These are phyloP conservation scores for Spheniscus humboldti DNA, from an alignment of 2,797 vertebrate species.

Conservation along the genomic window DNA sequence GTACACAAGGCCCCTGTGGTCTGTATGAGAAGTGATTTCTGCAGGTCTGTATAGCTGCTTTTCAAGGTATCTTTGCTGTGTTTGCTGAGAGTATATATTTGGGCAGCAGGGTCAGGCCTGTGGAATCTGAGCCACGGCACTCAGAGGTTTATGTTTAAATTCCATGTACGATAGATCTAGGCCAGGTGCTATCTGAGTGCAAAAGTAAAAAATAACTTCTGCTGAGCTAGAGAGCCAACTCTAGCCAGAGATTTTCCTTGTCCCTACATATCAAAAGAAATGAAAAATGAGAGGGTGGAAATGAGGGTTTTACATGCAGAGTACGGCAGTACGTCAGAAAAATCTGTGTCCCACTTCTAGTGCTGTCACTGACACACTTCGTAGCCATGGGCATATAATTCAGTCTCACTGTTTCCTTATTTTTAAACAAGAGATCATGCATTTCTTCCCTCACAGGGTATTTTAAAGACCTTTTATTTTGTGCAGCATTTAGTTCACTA, in stretches of 20 bases:
- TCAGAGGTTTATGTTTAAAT: slow-evolving; percentile 10
- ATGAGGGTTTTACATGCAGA: neutral
- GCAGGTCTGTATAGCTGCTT: neutral
- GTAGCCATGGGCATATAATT: neutral
- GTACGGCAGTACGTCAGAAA: accelerated
- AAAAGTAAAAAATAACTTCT: neutral
- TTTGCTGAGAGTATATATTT: neutral
- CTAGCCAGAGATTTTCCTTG: neutral
- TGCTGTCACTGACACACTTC: neutral
- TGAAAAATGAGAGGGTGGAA: neutral
- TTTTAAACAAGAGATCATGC: neutral
- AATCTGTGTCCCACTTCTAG: neutral
- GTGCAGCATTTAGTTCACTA: neutral
- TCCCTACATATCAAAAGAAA: neutral
- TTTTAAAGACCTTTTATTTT: neutral
- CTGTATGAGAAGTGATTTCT: neutral
- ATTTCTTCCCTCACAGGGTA: neutral
- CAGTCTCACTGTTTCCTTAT: neutral
- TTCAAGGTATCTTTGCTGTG: neutral
- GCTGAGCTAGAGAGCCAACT: neutral
- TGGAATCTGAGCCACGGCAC: neutral
- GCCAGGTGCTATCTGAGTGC: neutral
- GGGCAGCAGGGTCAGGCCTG: neutral
- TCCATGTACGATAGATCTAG: neutral
- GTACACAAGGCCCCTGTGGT: neutral